Evolutionary conservation across 1,140 invertebrate genomes (phyloP).

Genomic region (Temnothorax nylanderi): DNA sequence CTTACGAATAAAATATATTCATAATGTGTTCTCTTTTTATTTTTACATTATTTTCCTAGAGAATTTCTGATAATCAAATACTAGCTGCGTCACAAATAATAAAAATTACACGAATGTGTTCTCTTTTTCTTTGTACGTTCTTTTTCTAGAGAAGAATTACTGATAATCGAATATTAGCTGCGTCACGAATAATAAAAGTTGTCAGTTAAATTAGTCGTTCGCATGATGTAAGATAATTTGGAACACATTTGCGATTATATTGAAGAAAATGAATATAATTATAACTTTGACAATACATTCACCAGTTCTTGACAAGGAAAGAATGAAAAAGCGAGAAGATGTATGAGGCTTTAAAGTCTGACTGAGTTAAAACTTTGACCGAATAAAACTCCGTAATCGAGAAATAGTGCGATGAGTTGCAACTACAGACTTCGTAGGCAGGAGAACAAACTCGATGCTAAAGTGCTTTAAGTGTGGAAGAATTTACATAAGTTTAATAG

Average conservation of each 20-base stretch:
- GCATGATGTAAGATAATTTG: background rate
- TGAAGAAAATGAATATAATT: background rate
- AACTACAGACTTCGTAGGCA: background rate
- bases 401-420: constrained; percentile 13
- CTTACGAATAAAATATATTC: constrained; percentile 14
- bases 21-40: background rate
- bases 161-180: background rate
- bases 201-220: background rate
- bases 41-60: background rate
- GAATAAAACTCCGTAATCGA: constrained; percentile 14
- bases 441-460: background rate
- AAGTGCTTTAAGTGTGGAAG: background rate
- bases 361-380: background rate
- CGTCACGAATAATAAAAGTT: background rate
- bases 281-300: constrained; percentile 17
- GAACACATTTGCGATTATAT: background rate
- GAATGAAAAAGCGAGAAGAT: background rate
- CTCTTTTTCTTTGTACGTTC: too few relatives aligned
- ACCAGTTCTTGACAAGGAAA: background rate
- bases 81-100: background rate
- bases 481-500: constrained; percentile 14
- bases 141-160: too few relatives aligned
- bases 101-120: background rate
- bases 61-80: background rate
- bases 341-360: constrained; percentile 3